phyloP scores from a whole-genome alignment of 2,797 vertebrate genomes.

The Enteromius thamalakanensis region DNA sequence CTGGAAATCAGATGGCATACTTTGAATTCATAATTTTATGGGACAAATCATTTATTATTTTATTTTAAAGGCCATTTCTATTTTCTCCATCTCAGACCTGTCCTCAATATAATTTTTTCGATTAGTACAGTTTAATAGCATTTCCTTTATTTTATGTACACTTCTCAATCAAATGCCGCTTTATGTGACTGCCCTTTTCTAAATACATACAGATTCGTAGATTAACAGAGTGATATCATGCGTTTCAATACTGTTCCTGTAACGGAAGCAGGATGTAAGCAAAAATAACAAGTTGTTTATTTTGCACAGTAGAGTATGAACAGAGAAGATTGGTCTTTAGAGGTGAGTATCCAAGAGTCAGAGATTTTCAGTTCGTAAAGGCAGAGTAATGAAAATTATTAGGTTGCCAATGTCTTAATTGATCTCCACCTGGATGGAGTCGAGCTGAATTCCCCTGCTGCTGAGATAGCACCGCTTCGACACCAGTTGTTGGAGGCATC shows the following conservation, averaged over 20 bases:
- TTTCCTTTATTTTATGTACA: background rate
- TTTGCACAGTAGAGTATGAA: too few relatives aligned
- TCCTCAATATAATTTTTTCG: background rate
- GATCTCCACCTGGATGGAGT: too few relatives aligned
- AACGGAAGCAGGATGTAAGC: too few relatives aligned
- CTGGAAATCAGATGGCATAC: background rate
- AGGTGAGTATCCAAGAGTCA: too few relatives aligned
- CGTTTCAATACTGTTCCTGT: background rate
- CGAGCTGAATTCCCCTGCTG: too few relatives aligned
- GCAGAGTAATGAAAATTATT: too few relatives aligned
- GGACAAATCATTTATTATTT: background rate
- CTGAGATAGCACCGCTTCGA: too few relatives aligned
- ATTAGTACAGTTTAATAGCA: background rate
- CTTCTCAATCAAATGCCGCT: background rate
- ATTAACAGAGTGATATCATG: background rate
- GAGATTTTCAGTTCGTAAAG: too few relatives aligned
- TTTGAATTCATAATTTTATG: background rate
- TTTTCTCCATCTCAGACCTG: background rate
- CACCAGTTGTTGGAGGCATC: too few relatives aligned
- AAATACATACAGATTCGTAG: background rate
- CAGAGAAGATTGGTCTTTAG: too few relatives aligned
- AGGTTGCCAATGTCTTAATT: too few relatives aligned
- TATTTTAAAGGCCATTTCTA: background rate
- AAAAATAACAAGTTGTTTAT: too few relatives aligned
- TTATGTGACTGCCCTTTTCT: background rate